Percentiles rank a stretch among this genome's conserved stretches.
Evolutionary conservation across 2,888 invertebrate species (phyloP).

Genomic region (Pilophorus perplexus): DNA sequence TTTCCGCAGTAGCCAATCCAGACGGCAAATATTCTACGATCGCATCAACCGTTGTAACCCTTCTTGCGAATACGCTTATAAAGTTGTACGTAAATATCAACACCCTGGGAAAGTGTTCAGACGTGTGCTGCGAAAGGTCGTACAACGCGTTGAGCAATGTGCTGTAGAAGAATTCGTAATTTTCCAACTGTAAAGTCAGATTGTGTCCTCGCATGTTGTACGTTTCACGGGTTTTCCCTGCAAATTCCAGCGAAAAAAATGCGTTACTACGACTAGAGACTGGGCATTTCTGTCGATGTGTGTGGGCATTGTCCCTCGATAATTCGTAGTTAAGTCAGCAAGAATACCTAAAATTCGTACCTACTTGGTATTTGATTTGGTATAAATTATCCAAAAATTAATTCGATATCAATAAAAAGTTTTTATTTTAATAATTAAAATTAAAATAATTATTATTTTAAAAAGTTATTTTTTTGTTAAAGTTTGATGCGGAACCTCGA

Average conservation of each 20-base stretch:
- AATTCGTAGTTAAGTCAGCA: no score
- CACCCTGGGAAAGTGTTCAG: neutral
- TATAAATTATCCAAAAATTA: no score
- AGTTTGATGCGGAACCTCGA: no score
- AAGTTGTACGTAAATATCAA: neutral
- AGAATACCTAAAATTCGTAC: no score
- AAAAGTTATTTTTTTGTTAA: no score
- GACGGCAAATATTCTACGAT: constrained; percentile 21
- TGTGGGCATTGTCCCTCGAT: no score
- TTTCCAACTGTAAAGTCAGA: neutral
- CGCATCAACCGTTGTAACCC: neutral
- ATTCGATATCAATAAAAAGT: no score
- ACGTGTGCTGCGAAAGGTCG: neutral
- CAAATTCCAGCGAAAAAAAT: neutral
- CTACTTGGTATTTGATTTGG: no score
- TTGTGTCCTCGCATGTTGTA: constrained; percentile 10
- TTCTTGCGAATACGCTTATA: neutral
- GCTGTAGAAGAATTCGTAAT: neutral
- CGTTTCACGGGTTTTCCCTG: constrained; percentile 9
- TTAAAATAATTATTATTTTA: no score
- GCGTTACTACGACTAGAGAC: neutral
- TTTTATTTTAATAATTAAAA: no score
- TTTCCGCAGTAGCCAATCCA: neutral
- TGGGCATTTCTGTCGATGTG: no score
- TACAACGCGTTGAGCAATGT: neutral